Evolutionary conservation across 2,888 invertebrate species (phyloP), one percentile per base, ranked within the genome.

Genomic region (Entomobrya proxima): DNA sequence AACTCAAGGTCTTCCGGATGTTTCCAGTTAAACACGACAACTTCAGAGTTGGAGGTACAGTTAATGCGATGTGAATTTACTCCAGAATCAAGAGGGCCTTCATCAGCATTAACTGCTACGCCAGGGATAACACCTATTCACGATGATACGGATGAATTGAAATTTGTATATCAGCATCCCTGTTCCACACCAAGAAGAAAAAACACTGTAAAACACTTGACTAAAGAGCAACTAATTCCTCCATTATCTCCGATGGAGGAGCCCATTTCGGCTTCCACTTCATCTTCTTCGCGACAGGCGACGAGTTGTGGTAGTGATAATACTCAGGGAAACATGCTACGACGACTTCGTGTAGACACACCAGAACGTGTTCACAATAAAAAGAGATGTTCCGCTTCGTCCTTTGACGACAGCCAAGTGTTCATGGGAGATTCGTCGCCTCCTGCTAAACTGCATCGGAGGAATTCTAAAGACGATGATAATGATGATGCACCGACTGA

Each of bases 41-140:
- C 83, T 2, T 61, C 76, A 6, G 83, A 83, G 7, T 11, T 83
- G 47, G 83, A 83, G 44, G 13, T 76, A 2, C 83, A 83, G 27
- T 32, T 83, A 21, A 37, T 76, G 69, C 40, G 83, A 30, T 83
- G 83, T 37, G 83, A 83, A 40, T 83, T 83, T 21, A 83, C 83
- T 9, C 83, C 83, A 13, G 83, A 83, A n/a, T 18, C 82, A n/a
- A 35, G 75, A 50, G 61, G 61, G 47, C n/a, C 50, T 6, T 35
- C 52, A 50, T 35, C 52, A 50, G 47, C 69, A 2, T 1, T 64
- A 5, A 9, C 21, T 15, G 21, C 27, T n/a, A 77, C 83, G 6
- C 83, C 83, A 9, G 83, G 67, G 32, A 77, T 83, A 1, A 83
- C 83, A 1, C 83, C 83, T n/a, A 83, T 83, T 21, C 76, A 69